These are phyloP conservation scores for Gortyna flavago DNA, from an alignment of 2,888 invertebrate genomes.

Conservation along the genomic window DNA sequence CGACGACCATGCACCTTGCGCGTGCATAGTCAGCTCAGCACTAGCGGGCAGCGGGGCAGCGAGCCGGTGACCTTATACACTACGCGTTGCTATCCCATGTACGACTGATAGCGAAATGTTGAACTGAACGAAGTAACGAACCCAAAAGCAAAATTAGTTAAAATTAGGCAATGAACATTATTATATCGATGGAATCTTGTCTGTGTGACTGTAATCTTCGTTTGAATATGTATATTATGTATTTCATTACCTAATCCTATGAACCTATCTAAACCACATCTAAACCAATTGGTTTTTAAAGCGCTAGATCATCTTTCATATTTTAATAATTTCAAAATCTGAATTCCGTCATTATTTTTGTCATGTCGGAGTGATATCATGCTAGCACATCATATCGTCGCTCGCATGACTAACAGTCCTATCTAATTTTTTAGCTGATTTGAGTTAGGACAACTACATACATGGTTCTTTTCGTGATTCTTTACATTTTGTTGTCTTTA, in stretches of 20 bases:
- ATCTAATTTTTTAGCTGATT: too few species aligned
- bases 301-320: too few species aligned
- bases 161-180: not conserved
- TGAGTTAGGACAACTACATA: too few species aligned
- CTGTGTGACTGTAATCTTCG: not conserved
- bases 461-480: too few species aligned
- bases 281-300: not conserved
- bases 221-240: not conserved
- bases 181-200: not conserved
- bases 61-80: slow-evolving; percentile 22
- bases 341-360: slow-evolving; percentile 4
- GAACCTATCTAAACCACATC: not conserved
- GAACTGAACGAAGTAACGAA: not conserved
- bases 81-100: not conserved
- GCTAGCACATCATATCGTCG: slow-evolving; percentile 1
- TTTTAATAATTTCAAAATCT: slow-evolving; percentile 4
- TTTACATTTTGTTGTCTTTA: too few species aligned
- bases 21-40: slow-evolving; percentile 18
- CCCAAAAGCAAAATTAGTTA: not conserved
- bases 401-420: too few species aligned
- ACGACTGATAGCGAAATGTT: not conserved
- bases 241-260: not conserved
- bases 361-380: slow-evolving; percentile 18
- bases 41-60: slow-evolving; percentile 11
- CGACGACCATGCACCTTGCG: slow-evolving; percentile 75